Conservation (phyloP, 2,888 invertebrate species). For the Epinotia nisella region DNA sequence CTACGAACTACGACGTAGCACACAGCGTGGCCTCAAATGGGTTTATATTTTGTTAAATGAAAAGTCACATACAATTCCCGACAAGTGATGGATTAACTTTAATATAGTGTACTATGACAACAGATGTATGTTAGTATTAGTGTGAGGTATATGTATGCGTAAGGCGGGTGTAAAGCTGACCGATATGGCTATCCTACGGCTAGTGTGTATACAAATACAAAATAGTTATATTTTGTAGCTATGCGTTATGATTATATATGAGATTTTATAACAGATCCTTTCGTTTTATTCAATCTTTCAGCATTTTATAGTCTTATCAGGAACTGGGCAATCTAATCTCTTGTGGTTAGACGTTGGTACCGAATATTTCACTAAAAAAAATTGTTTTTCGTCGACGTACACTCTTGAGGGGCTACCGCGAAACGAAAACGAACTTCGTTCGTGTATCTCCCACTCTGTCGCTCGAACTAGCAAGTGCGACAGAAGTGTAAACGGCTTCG, state of each 20-base stretch:
- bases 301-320: neutral
- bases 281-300: slow-evolving; percentile 24
- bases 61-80: neutral
- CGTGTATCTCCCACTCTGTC: too few relatives aligned
- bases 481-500: too few relatives aligned
- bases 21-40: too few relatives aligned
- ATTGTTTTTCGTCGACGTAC: too few relatives aligned
- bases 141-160: slow-evolving; percentile 62
- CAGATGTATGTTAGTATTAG: slow-evolving; percentile 39
- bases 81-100: neutral
- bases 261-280: slow-evolving; percentile 43
- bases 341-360: neutral
- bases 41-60: neutral
- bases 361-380: neutral
- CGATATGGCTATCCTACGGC: slow-evolving; percentile 52
- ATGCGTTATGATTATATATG: slow-evolving; percentile 38
- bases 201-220: slow-evolving; percentile 41
- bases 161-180: slow-evolving; percentile 63
- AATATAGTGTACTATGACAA: slow-evolving; percentile 14
- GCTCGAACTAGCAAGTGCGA: too few relatives aligned
- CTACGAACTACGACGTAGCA: too few relatives aligned
- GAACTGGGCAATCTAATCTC: neutral
- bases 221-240: slow-evolving; percentile 43
- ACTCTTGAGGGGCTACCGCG: too few relatives aligned
- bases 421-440: too few relatives aligned